Conservation (phyloP, 30 jellyfish, hydroid and myxozoan species). For the Aurelia coerulea region DNA sequence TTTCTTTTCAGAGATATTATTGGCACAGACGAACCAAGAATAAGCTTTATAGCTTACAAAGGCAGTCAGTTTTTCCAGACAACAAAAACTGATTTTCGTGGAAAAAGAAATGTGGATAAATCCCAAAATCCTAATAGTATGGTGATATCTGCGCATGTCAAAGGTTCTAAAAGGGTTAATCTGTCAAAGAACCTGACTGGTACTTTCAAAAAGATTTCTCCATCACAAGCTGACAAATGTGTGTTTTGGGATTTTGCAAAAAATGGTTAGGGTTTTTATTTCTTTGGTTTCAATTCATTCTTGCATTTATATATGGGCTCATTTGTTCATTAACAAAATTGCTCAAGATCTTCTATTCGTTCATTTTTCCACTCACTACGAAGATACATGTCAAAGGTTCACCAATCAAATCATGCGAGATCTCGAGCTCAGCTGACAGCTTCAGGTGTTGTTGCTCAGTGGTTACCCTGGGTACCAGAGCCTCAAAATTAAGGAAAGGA, state of each 20-base stretch:
- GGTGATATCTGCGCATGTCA: conserved; percentile 60
- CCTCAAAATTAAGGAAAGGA: too few species aligned
- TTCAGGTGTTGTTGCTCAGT: too few species aligned
- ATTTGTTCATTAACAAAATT: too few species aligned
- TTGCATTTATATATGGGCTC: too few species aligned
- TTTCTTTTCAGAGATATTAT: conserved; percentile 19
- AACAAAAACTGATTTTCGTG: conserved; percentile 31
- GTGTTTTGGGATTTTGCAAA: conserved; percentile 76
- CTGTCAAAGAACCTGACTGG: conserved; percentile 37
- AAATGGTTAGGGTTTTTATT: conserved; percentile 41
- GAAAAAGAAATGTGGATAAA: conserved; percentile 14
- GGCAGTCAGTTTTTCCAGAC: conserved; percentile 63
- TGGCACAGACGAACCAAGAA: conserved; percentile 17
- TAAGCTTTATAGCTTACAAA: conserved; percentile 53
- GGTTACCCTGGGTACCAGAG: too few species aligned
- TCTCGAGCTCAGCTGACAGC: too few species aligned
- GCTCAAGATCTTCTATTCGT: too few species aligned
- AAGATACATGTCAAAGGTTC: too few species aligned
- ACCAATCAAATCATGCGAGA: too few species aligned
- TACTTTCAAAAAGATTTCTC: conserved; percentile 27
- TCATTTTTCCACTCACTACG: too few species aligned
- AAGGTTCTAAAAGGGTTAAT: conserved; percentile 32
- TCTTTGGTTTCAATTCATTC: too few species aligned
- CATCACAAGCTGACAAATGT: conserved; percentile 23
- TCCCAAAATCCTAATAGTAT: conserved; percentile 28